Evolutionary conservation across 2,113 vertebrate genomes (phyloP).

Genomic region (Pelecanus crispus): DNA sequence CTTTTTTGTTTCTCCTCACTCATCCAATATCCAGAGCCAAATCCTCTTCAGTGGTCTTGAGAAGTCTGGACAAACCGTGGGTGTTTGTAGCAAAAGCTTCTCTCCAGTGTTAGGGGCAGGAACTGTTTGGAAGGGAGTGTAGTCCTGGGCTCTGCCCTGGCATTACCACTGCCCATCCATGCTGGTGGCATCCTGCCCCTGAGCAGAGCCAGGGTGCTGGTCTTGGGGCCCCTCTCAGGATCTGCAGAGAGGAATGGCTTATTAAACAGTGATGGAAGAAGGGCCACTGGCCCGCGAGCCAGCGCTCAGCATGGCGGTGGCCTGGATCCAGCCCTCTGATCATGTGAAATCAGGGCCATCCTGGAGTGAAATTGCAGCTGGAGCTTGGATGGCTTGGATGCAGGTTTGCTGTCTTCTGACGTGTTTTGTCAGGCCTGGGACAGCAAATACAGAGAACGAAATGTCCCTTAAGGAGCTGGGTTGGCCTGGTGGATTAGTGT

Average conservation of each 20-base stretch:
- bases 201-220: background rate
- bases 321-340: background rate
- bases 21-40: background rate
- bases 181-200: background rate
- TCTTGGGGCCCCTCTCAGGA: background rate
- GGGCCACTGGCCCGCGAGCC: background rate
- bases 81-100: background rate
- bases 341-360: background rate
- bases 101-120: background rate
- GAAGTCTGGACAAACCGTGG: background rate
- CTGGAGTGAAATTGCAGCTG: background rate
- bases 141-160: background rate
- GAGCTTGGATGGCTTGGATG: background rate
- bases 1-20: background rate
- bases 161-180: fast-evolving
- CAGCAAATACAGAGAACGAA: background rate
- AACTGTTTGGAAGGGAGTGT: fast-evolving
- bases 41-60: background rate
- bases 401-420: background rate
- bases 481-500: background rate
- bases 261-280: background rate
- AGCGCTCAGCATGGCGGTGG: fast-evolving
- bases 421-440: background rate
- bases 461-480: background rate
- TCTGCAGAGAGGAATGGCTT: background rate